A percentile compares a stretch with the other conserved stretches of the same genome.
Evolutionary conservation across 2,888 invertebrate species (phyloP).

Genomic region (Nesidiocoris tenuis): DNA sequence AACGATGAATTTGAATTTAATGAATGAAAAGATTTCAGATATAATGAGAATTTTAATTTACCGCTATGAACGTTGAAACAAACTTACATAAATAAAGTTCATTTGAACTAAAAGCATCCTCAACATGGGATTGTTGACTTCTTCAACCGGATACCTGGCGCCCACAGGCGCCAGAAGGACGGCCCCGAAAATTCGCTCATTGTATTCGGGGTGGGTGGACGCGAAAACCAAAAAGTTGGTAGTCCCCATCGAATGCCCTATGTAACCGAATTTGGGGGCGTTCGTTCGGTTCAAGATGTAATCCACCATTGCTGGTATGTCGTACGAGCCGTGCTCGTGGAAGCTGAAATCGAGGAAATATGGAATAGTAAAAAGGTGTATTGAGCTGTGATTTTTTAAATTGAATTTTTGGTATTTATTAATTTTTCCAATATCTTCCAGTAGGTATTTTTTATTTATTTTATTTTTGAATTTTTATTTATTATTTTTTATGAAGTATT

Average conservation of each 20-base stretch:
- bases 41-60: too few relatives aligned
- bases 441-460: too few relatives aligned
- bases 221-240: slow-evolving; percentile 70
- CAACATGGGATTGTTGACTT: slow-evolving; percentile 53
- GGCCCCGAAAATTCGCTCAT: slow-evolving; percentile 60
- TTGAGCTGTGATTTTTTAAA: too few relatives aligned
- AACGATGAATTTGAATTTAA: too few relatives aligned
- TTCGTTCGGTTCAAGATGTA: slow-evolving; percentile 58
- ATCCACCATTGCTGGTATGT: not conserved
- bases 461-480: too few relatives aligned
- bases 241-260: slow-evolving; percentile 90
- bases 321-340: slow-evolving; percentile 8
- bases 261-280: slow-evolving; percentile 63
- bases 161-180: slow-evolving; percentile 70
- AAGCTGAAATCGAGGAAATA: slow-evolving; percentile 67
- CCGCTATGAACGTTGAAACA: too few relatives aligned
- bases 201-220: slow-evolving; percentile 66
- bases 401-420: too few relatives aligned
- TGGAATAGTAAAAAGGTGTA: too few relatives aligned
- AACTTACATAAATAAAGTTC: slow-evolving; percentile 17
- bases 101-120: not conserved
- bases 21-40: too few relatives aligned
- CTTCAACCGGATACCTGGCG: not conserved
- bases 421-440: too few relatives aligned
- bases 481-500: too few relatives aligned